A percentile compares a stretch with the other conserved stretches of the same genome.
phyloP scores from a whole-genome alignment of 2,797 vertebrate genomes.

The Micrastur ruficollis region DNA sequence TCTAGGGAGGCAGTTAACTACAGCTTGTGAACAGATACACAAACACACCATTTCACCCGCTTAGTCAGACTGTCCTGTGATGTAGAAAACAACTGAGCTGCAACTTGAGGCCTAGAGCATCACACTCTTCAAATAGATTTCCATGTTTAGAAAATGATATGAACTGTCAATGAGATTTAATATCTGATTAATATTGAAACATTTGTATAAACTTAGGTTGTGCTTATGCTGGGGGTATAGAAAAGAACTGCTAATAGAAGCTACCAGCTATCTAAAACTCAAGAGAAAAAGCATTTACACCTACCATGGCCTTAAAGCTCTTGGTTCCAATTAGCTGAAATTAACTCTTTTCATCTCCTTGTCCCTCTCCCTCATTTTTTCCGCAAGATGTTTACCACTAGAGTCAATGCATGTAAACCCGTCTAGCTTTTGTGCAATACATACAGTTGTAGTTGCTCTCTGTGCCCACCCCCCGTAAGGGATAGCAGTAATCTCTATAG shows the following conservation, averaged over 20 bases:
- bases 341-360: not conserved
- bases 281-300: not conserved
- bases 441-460: not conserved
- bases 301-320: not conserved
- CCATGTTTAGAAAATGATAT: rapidly evolving
- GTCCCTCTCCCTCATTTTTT: not conserved
- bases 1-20: not conserved
- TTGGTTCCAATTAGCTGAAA: not conserved
- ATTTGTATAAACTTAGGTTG: not conserved
- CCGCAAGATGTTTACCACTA: not conserved
- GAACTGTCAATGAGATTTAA: not conserved
- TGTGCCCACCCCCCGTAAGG: rapidly evolving
- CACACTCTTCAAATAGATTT: not conserved
- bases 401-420: not conserved
- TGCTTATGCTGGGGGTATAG: not conserved
- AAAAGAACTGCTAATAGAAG: not conserved
- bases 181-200: not conserved
- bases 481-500: not conserved
- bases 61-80: not conserved
- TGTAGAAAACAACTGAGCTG: not conserved
- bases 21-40: not conserved
- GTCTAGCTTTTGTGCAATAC: not conserved
- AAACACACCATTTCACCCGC: not conserved
- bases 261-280: not conserved
- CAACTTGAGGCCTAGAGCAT: not conserved